Evolutionary conservation across 1,140 invertebrate species (phyloP), one percentile per base, ranked within the genome.

Genomic region (Spodoptera litura): DNA sequence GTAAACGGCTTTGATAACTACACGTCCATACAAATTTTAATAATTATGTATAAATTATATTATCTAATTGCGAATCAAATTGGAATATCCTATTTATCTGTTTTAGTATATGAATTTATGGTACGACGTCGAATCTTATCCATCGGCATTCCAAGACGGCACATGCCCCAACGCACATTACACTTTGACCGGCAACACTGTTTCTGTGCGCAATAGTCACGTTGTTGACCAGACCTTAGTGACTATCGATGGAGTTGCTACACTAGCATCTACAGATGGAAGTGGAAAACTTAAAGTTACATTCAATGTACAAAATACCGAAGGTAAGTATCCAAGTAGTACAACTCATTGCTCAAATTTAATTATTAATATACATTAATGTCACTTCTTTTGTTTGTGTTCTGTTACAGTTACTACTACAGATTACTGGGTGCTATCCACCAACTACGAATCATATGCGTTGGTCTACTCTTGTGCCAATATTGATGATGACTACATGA

Each of bases 401-500:
- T 64, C 35, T 59, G 51, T 85, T 20, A 53, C 81, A 90, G 88
- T 72, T 15, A 78, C 78, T 15, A 78, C 78, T 12, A 74, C 95
- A 0, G 95, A 96, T 6, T 93, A 93, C 78, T 93, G 91, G 91
- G 89, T 94, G 0, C 73, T 94, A 25, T 80, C 76, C 0, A 94
- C 93, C 6, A 88, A 94, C 73, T 94, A 94, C 52, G 49, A 20
- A 0, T 77, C 80, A 0, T 93, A 91, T 64, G 84, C 93, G 9
- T 73, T 94, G 4, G 92, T 93, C 0, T 94, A 94, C 70, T 86
- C 87, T 2, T 94, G 93, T 78, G 38, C 70, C 1, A 87, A 93
- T 80, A 8, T 89, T 5, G 71, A 87, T 20, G 80, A 81, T 3
- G 85, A 93, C 13, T 76, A 55, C 59, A 59, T 59, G 25, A 56